These are phyloP conservation scores for Galago senegalensis DNA, from an alignment of 2,797 vertebrate genomes.

Conservation along the genomic window DNA sequence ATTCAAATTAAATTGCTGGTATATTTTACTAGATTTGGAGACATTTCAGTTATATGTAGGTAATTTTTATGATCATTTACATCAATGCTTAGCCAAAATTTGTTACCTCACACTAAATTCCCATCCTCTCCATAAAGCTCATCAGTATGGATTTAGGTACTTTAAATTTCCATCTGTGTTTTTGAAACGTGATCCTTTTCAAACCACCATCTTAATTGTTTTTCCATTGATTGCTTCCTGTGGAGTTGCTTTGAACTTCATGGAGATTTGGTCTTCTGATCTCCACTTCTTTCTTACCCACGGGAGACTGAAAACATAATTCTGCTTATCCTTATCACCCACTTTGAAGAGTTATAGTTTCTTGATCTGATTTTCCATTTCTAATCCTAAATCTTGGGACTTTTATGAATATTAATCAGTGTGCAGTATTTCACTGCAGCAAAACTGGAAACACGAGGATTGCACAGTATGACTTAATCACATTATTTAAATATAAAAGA, in stretches of 20 bases:
- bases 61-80: not conserved
- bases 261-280: not conserved
- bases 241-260: slow-evolving; percentile 14
- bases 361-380: slow-evolving; percentile 44
- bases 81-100: slow-evolving; percentile 20
- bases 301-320: not conserved
- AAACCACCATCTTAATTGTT: not conserved
- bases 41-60: not conserved
- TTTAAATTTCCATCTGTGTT: not conserved
- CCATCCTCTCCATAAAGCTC: not conserved
- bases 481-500: slow-evolving; percentile 35
- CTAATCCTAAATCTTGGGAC: slow-evolving; percentile 35
- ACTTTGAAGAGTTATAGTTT: slow-evolving; percentile 29
- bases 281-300: not conserved
- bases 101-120: not conserved
- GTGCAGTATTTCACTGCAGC: not conserved
- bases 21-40: not conserved
- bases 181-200: not conserved
- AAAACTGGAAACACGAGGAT: not conserved
- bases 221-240: not conserved
- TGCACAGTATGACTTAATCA: not conserved
- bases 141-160: not conserved
- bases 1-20: not conserved
- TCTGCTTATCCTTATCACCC: not conserved
- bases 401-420: slow-evolving; percentile 43